Evolutionary conservation across 2,113 vertebrate species (phyloP).

Genomic region (Corydoras sp.): DNA sequence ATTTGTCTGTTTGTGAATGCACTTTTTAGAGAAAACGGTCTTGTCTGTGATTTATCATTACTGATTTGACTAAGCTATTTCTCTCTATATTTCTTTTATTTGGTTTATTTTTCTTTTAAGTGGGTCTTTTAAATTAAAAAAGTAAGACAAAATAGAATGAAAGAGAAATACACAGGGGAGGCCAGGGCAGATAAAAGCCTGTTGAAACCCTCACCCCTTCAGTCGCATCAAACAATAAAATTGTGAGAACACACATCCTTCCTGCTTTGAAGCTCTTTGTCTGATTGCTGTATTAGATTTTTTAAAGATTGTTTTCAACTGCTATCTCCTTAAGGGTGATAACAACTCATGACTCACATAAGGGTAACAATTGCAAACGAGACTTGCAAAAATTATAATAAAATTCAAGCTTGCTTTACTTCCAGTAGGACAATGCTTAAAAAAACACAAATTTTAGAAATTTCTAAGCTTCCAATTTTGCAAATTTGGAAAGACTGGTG

Average conservation of each 20-base stretch:
- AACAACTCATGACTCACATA: too few species aligned
- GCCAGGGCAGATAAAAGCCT: constrained; percentile 41
- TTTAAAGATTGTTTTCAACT: too few species aligned
- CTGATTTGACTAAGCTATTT: constrained; percentile 68
- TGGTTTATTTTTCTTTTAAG: constrained; percentile 46
- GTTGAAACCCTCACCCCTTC: constrained; percentile 59
- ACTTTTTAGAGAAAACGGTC: constrained; percentile 93
- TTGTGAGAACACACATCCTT: constrained; percentile 56
- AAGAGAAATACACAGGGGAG: background rate
- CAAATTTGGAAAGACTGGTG: too few species aligned
- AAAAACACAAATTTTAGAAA: too few species aligned
- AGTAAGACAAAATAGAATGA: constrained; percentile 2
- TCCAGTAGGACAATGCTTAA: too few species aligned
- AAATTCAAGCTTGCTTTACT: too few species aligned
- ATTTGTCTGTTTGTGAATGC: constrained; percentile 96
- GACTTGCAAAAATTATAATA: too few species aligned
- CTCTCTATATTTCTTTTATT: constrained; percentile 61
- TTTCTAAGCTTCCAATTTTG: too few species aligned
- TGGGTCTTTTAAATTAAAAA: constrained; percentile 20
- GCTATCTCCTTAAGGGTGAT: too few species aligned
- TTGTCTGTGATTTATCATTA: constrained; percentile 88
- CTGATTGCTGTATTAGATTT: background rate
- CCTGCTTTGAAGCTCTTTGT: constrained; percentile 55
- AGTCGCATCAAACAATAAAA: constrained; percentile 71
- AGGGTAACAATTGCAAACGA: too few species aligned